Conservation (phyloP, 1,140 invertebrate species). For the Dreissena polymorpha region DNA sequence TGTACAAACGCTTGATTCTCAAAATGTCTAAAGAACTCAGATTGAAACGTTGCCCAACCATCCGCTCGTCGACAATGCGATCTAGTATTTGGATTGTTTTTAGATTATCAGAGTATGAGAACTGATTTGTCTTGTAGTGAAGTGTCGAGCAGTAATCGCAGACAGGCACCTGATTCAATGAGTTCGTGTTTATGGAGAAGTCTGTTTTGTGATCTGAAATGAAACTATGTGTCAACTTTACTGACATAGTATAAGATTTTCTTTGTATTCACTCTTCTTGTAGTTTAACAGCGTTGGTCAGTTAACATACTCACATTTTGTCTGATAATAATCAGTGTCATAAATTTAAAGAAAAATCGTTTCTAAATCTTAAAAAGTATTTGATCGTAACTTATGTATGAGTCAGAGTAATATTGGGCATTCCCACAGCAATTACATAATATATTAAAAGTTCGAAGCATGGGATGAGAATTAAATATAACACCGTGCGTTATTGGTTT, state of each 20-base stretch:
- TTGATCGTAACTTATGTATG: no score
- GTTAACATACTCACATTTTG: no score
- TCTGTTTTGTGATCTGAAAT: slow-evolving; percentile 19
- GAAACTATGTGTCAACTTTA: background rate
- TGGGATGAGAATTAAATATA: slow-evolving; percentile 83
- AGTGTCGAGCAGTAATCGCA: slow-evolving; percentile 46
- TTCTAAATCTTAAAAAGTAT: no score
- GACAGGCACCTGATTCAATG: background rate
- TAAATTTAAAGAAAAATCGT: no score
- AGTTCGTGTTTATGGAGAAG: slow-evolving; percentile 7
- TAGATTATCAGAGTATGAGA: background rate
- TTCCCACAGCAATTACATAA: no score
- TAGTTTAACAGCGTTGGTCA: no score
- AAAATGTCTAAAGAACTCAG: slow-evolving; percentile 20
- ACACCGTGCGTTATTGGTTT: slow-evolving; percentile 88
- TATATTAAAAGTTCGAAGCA: no score
- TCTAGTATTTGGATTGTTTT: slow-evolving; percentile 21
- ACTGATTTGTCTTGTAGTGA: slow-evolving; percentile 44
- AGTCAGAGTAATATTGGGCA: no score
- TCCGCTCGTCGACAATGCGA: background rate
- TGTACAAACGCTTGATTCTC: background rate
- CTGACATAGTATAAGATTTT: no score
- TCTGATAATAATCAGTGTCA: no score
- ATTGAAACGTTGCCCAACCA: slow-evolving; percentile 17
- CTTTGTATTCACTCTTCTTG: no score